Evolutionary conservation across 2,888 invertebrate species (phyloP), one percentile per base, ranked within the genome.

Genomic region (Callyntrura sp.): DNA sequence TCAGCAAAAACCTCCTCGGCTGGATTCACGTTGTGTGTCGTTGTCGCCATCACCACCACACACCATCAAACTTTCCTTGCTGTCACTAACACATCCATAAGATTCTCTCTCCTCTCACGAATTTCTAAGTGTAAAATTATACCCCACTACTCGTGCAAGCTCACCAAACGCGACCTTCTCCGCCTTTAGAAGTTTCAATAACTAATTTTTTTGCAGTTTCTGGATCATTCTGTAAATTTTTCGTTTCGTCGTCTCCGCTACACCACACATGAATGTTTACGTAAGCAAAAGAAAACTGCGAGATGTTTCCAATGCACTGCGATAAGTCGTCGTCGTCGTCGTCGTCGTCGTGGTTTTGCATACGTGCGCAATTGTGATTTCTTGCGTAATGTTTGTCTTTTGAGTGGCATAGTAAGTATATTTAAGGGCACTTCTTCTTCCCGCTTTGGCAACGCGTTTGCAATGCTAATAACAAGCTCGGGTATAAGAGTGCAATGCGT

Each of bases 101-200:
- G 28, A 6, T 65, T 70, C 17, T 43, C 25, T 70, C 43, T 70
- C n/a, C 48, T 48, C 6, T n/a, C 28, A 45, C 11, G 20, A 25
- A 78, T 12, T 48, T 45, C 45, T 23, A 48, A 14, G 84, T 55
- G 84, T 55, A 84, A 84, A 35, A 84, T 84, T 84, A 73, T 73
- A 35, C 70, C n/a, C n/a, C n/a, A 43, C 81, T 25, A 17, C 55
- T 51, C 43, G 20, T 25, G 45, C 73, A 85, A 73, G 73, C 76
- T 43, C 73, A 20, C n/a, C n/a, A n/a, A n/a, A 73, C 45, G 35
- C 45, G 12, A 17, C 6, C 73, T 73, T 20, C 45, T 73, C 43
- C 6, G 73, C 20, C 35, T 35, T 35, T 6, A 35, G 35, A 14
- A 14, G 51, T 23, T 62, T 17, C 60, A 17, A 17, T 25, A 17